A percentile compares a stretch with the other conserved stretches of the same genome.
These are phyloP conservation scores for Gastrophryne carolinensis DNA, from an alignment of 2,797 vertebrate genomes.

Conservation along the genomic window DNA sequence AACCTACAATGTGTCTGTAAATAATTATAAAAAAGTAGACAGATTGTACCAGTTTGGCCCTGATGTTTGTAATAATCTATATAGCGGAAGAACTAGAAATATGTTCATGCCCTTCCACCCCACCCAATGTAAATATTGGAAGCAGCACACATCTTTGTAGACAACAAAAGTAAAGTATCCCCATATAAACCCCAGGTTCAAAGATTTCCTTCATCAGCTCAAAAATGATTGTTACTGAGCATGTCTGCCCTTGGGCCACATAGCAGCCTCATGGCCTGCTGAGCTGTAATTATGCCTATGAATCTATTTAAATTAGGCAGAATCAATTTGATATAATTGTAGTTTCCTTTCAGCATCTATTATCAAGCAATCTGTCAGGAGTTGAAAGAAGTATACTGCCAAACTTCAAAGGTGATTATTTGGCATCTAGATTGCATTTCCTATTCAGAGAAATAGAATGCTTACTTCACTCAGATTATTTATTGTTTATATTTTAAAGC, in stretches of 20 bases:
- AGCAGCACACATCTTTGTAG: too few species aligned
- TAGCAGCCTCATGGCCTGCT: too few species aligned
- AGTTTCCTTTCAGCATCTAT: neutral
- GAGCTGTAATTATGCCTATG: neutral
- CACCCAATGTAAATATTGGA: too few species aligned
- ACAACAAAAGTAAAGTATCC: too few species aligned
- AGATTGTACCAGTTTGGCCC: neutral
- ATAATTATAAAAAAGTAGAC: neutral
- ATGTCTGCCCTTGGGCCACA: too few species aligned
- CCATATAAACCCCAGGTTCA: too few species aligned
- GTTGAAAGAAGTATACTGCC: constrained; percentile 1
- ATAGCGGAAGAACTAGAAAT: too few species aligned
- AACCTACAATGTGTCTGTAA: neutral
- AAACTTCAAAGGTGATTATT: constrained; percentile 19
- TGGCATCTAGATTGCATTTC: neutral
- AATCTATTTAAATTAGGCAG: neutral
- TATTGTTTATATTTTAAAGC: neutral
- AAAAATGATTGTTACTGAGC: too few species aligned
- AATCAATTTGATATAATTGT: constrained; percentile 11
- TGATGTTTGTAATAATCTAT: too few species aligned
- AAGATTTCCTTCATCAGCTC: too few species aligned
- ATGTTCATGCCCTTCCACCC: too few species aligned
- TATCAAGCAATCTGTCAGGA: constrained; percentile 6
- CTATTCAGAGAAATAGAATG: neutral
- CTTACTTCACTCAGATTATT: constrained; percentile 6